A percentile compares a stretch with the other conserved stretches of the same genome.
These are phyloP conservation scores for Bos javanicus DNA, from an alignment of 2,113 vertebrate genomes.

Conservation along the genomic window DNA sequence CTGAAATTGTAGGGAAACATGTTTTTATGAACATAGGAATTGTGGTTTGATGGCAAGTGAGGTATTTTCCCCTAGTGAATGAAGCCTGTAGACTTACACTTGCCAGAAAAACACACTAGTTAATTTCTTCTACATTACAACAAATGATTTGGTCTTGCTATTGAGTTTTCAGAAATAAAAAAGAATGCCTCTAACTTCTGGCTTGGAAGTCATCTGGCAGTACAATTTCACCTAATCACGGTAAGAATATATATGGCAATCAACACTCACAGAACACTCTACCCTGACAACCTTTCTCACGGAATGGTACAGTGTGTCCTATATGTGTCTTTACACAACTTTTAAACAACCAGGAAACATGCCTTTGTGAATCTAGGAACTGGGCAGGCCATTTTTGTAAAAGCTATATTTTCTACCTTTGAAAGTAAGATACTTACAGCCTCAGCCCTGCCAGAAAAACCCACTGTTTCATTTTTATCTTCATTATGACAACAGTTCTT, in stretches of 20 bases:
- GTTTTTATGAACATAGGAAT: neutral
- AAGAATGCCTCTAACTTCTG: neutral
- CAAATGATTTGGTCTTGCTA: neutral
- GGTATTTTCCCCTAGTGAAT: neutral
- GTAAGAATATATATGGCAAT: neutral
- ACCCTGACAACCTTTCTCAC: neutral
- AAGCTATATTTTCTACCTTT: neutral
- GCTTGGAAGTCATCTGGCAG: neutral
- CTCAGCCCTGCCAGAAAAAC: neutral
- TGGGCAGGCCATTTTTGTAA: neutral
- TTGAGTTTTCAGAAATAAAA: neutral
- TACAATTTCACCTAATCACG: neutral
- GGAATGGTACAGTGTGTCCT: neutral
- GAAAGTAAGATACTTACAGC: neutral
- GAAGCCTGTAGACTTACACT: neutral
- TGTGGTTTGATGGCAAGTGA: neutral
- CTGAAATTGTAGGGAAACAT: neutral
- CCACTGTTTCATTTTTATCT: neutral
- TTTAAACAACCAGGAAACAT: neutral
- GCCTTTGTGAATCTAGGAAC: neutral
- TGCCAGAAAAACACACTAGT: neutral
- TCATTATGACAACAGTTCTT: neutral
- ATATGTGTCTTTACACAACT: neutral
- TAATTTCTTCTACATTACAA: neutral
- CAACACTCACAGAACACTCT: neutral